Evolutionary conservation across 1,140 invertebrate genomes (phyloP).

Genomic region (Euglossa dilemma): DNA sequence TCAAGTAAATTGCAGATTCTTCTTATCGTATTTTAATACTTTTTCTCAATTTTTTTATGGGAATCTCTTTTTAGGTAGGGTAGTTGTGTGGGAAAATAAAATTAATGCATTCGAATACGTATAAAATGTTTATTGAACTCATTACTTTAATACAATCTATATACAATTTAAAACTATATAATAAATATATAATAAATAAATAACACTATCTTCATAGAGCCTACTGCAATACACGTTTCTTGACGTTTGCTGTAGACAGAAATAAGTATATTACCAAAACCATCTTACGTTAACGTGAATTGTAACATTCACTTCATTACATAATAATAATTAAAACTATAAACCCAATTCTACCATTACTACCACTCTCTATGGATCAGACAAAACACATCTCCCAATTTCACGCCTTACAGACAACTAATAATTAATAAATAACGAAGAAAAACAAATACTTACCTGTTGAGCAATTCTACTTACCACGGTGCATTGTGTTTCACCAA

Average conservation of each 20-base stretch:
- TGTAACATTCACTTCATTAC: background rate
- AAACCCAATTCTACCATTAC: background rate
- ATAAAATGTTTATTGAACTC: background rate
- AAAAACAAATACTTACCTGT: background rate
- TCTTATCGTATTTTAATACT: too few species aligned
- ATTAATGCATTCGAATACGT: background rate
- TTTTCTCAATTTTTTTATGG: too few species aligned
- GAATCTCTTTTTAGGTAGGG: too few species aligned
- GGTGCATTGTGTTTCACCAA: too few species aligned
- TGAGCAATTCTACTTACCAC: background rate
- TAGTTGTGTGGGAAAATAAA: background rate
- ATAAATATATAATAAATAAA: background rate
- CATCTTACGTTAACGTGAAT: background rate
- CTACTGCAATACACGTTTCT: background rate
- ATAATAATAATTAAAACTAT: background rate
- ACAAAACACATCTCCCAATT: background rate
- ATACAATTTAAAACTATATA: background rate
- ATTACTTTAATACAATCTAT: background rate
- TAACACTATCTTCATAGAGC: background rate
- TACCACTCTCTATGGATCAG: background rate
- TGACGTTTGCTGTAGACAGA: background rate
- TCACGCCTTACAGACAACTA: background rate
- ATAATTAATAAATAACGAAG: background rate
- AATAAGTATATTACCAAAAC: background rate
- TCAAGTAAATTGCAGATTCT: too few species aligned